A percentile compares a stretch with the other conserved stretches of the same genome.
Conservation (phyloP, 2,113 vertebrate genomes). For the Sturnus vulgaris region DNA sequence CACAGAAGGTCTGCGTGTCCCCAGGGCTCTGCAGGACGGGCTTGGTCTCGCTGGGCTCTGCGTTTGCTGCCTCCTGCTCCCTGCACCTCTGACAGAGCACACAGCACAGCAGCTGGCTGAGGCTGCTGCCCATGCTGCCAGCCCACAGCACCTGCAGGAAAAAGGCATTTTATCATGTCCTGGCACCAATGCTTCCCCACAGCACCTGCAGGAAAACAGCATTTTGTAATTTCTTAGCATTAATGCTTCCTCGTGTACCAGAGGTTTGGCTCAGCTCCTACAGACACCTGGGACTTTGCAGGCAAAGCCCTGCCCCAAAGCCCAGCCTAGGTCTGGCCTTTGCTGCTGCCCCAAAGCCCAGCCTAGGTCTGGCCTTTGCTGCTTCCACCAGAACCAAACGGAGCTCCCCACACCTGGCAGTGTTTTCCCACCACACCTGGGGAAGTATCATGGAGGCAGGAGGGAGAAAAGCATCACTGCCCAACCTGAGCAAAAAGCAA, state of each 20-base stretch:
- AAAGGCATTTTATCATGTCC: rapidly evolving
- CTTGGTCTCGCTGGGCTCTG: background rate
- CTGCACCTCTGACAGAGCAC: background rate
- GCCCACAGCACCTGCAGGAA: background rate
- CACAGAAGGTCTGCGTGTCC: rapidly evolving
- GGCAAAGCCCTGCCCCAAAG: background rate
- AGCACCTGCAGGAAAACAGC: background rate
- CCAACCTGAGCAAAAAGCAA: background rate
- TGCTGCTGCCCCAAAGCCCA: background rate
- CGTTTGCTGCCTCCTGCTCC: background rate
- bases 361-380: background rate
- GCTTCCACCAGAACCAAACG: rapidly evolving
- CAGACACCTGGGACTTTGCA: background rate
- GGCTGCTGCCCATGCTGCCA: background rate
- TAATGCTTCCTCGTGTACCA: rapidly evolving
- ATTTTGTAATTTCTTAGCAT: rapidly evolving
- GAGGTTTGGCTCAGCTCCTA: background rate
- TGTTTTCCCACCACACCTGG: too few relatives aligned
- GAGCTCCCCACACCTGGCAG: background rate
- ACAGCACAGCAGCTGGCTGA: background rate
- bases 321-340: too few relatives aligned
- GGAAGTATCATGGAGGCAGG: too few relatives aligned
- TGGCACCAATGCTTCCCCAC: rapidly evolving
- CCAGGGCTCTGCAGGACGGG: background rate
- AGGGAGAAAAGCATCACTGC: background rate